Percentiles rank a stretch among this genome's conserved stretches.
phyloP scores from a whole-genome alignment of 1,140 invertebrate species.

The Pararge aegeria region DNA sequence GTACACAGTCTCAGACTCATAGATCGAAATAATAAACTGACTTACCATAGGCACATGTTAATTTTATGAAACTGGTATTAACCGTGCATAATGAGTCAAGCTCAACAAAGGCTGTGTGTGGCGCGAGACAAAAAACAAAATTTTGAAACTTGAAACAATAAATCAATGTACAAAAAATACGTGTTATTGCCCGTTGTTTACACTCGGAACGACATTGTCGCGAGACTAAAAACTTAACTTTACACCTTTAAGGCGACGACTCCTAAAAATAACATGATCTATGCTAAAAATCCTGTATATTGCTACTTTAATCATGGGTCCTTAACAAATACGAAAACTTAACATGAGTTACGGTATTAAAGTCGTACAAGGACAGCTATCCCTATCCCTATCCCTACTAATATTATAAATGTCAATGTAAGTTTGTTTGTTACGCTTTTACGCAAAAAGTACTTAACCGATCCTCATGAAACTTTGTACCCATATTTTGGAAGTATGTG shows the following conservation, averaged over 20 bases:
- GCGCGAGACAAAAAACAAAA: constrained; percentile 60
- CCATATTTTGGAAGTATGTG: too few relatives aligned
- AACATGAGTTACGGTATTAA: too few relatives aligned
- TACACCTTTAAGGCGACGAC: constrained; percentile 44
- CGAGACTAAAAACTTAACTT: constrained; percentile 28
- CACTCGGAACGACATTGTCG: constrained; percentile 30
- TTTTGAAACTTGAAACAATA: constrained; percentile 73
- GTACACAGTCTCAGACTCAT: too few relatives aligned
- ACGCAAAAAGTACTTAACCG: too few relatives aligned
- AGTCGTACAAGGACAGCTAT: too few relatives aligned
- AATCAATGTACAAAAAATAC: constrained; percentile 75
- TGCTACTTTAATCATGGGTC: too few relatives aligned
- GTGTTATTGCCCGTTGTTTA: constrained; percentile 65
- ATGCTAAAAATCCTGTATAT: too few relatives aligned
- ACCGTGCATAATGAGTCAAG: background rate
- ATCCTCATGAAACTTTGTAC: too few relatives aligned
- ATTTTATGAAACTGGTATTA: background rate
- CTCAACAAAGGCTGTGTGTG: constrained; percentile 52
- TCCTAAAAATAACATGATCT: background rate
- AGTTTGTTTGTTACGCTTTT: too few relatives aligned
- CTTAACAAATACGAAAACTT: too few relatives aligned
- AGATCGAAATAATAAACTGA: background rate
- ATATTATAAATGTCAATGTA: too few relatives aligned
- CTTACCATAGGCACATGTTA: background rate
- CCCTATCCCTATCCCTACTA: too few relatives aligned